phyloP scores from a whole-genome alignment of 2,113 vertebrate genomes.

The Aldabrachelys gigantea region DNA sequence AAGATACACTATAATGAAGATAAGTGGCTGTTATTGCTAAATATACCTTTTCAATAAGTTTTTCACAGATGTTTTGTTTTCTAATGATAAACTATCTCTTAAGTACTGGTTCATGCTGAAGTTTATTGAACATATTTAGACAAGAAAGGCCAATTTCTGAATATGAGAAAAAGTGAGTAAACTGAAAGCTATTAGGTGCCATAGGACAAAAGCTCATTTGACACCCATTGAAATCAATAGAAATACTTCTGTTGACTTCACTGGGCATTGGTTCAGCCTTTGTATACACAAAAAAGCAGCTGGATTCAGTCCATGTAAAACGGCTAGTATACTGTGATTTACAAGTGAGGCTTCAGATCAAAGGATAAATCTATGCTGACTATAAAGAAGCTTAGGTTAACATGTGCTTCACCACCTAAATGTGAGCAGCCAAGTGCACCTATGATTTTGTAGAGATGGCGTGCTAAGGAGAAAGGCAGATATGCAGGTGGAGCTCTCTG shows the following conservation, averaged over 20 bases:
- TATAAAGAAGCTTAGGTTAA: background rate
- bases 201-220: background rate
- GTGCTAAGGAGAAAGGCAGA: background rate
- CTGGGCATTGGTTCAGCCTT: no score
- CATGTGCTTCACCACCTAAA: background rate
- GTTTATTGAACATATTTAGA: background rate
- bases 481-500: background rate
- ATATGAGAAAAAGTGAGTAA: background rate
- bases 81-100: background rate
- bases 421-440: background rate
- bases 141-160: background rate
- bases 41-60: fast-evolving
- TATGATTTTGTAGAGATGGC: background rate
- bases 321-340: background rate
- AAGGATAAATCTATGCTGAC: background rate
- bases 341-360: background rate
- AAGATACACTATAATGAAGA: background rate
- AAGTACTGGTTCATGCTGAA: background rate
- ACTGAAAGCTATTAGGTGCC: background rate
- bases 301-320: background rate
- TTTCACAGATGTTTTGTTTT: background rate
- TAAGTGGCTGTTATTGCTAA: background rate
- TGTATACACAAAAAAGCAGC: background rate
- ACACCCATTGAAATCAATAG: background rate
- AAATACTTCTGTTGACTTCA: background rate